Conservation (phyloP, 1,140 invertebrate species). For the Tachypleus tridentatus region DNA sequence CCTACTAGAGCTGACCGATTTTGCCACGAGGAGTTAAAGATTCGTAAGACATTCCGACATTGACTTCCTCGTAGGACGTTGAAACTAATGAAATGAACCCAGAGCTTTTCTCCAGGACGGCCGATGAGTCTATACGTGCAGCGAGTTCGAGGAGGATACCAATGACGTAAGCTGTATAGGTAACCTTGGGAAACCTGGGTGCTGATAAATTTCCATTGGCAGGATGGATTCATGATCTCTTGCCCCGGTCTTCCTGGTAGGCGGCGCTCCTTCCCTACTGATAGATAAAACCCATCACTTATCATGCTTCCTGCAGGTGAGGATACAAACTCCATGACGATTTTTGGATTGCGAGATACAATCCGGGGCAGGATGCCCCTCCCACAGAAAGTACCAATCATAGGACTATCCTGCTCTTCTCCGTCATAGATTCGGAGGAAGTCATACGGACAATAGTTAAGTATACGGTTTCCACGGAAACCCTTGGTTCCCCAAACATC, state of each 20-base stretch:
- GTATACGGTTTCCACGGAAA: background rate
- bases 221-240: background rate
- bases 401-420: slow-evolving; percentile 63
- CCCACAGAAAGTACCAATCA: slow-evolving; percentile 81
- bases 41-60: background rate
- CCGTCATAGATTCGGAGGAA: slow-evolving; percentile 79
- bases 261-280: slow-evolving; percentile 1
- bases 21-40: background rate
- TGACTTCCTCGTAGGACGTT: background rate
- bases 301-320: slow-evolving; percentile 48
- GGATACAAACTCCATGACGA: slow-evolving; percentile 81
- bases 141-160: slow-evolving; percentile 61
- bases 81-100: background rate
- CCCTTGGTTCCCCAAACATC: slow-evolving; percentile 2
- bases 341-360: slow-evolving; percentile 48
- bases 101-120: slow-evolving; percentile 49
- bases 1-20: background rate
- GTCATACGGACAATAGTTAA: slow-evolving; percentile 67
- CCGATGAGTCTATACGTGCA: slow-evolving; percentile 80
- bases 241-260: background rate
- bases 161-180: slow-evolving; percentile 2
- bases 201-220: background rate
- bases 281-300: slow-evolving; percentile 1
- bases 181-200: background rate
- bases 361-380: slow-evolving; percentile 69